Base-by-base conservation (phyloP, 2,113 vertebrate species). In the Atlantisia rogersi region DNA sequence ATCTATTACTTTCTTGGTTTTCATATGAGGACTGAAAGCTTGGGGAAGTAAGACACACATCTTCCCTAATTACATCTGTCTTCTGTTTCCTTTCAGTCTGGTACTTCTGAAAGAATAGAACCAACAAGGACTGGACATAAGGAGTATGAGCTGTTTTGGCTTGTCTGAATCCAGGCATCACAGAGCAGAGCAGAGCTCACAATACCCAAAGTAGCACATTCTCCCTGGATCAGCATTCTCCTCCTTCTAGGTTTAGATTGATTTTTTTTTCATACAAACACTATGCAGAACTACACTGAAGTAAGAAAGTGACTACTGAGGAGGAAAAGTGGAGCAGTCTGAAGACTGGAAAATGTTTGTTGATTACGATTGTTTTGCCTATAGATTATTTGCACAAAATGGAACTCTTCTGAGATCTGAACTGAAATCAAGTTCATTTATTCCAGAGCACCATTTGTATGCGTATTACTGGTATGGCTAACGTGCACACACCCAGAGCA, bases 71-170 rank as follows among this genome's bases (percentile, higher is more conserved):
- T 39, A 24, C 26, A 14, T 81, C 22, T 48, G 40, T 58, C 60
- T 84, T 81, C 37, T 35, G 25, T 39, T 81, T 86, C 40, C 20
- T 74, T 86, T 69, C 40, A 73, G 44, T 69, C 22, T 73, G 71
- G 68, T 24, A 53, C 15, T 69, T 87, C 69, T 81, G 73, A 95
- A 91, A 40, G 29, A 91, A 84, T 5, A 74, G 35, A 91, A 58
- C 8, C 44, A 62, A 62, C 13, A 35, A 80, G 73, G 5, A 59
- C 32, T 53, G 42, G 53, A 83, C 59, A n/a, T 15, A 83, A 60
- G 32, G 39, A 42, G 37, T 17, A 65, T 9, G 7, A 35, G 40
- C 0, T 4, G 71, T 32, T 80, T 50, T 22, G 35, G 8, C 15
- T 22, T 60, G 16, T 35, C 32, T 52, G 35, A 91, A 91, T 32